phyloP scores from a whole-genome alignment of 2,113 vertebrate genomes.

The Verasper variegatus region DNA sequence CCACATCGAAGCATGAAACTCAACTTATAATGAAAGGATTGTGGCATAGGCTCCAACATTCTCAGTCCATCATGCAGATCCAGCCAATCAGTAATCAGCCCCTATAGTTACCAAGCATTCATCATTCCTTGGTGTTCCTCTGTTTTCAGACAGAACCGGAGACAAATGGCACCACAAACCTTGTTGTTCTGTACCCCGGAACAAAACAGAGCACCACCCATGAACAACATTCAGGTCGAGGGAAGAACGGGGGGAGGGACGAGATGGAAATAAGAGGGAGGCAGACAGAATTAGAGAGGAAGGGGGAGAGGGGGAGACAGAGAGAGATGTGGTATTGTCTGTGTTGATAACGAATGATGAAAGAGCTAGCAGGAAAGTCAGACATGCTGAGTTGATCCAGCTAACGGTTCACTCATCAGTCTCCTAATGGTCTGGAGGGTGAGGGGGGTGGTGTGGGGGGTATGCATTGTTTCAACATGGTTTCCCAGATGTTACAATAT shows the following conservation, averaged over 20 bases:
- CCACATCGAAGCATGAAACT: background rate
- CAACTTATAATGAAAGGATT: background rate
- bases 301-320: background rate
- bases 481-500: constrained; percentile 87
- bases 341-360: constrained; percentile 93
- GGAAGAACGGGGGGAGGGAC: background rate
- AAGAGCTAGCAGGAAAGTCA: constrained; percentile 85
- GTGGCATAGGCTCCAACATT: background rate
- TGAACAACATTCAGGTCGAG: constrained; percentile 42
- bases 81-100: constrained; percentile 33
- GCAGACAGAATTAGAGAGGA: constrained; percentile 8
- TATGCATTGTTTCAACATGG: constrained; percentile 82
- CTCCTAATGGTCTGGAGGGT: constrained; percentile 86
- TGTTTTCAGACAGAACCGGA: constrained; percentile 41
- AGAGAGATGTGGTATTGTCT: constrained; percentile 85
- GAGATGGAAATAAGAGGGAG: constrained; percentile 26
- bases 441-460: background rate
- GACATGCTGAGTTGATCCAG: constrained; percentile 86
- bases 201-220: constrained; percentile 64
- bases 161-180: constrained; percentile 31
- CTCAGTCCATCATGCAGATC: background rate
- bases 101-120: constrained; percentile 55
- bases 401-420: constrained; percentile 85
- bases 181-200: constrained; percentile 42
- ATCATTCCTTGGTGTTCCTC: constrained; percentile 50